phyloP scores from a whole-genome alignment of 2,113 vertebrate species.

The Nansenia antarctica region DNA sequence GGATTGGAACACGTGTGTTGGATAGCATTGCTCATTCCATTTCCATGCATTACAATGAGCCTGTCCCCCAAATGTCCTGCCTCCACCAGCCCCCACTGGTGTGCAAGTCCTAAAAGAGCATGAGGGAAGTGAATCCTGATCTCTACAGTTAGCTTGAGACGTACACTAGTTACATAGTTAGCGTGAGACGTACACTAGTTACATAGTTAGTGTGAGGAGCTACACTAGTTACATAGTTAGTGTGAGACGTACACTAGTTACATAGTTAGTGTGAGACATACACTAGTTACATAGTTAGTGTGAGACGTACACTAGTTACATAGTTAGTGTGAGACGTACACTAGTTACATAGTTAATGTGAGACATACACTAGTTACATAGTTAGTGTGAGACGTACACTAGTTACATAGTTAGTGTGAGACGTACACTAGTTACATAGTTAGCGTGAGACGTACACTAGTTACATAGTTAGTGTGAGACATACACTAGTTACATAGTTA shows the following conservation, averaged over 20 bases:
- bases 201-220: too few species aligned
- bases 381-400: conserved; percentile 4
- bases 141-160: too few species aligned
- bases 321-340: not conserved
- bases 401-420: too few species aligned
- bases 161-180: not conserved
- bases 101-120: not conserved
- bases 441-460: conserved; percentile 9
- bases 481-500: not conserved
- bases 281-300: not conserved
- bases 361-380: not conserved
- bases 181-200: conserved; percentile 11
- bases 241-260: conserved; percentile 11
- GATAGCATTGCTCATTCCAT: too few species aligned
- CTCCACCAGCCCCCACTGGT: too few species aligned
- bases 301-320: conserved; percentile 7
- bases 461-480: too few species aligned
- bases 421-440: not conserved
- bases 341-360: too few species aligned
- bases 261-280: too few species aligned
- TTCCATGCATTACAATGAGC: too few species aligned
- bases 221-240: not conserved
- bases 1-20: too few species aligned
- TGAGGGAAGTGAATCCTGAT: not conserved
- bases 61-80: too few species aligned